Conservation (phyloP, 1,140 invertebrate genomes). For the Druon quercuslanigerum region DNA sequence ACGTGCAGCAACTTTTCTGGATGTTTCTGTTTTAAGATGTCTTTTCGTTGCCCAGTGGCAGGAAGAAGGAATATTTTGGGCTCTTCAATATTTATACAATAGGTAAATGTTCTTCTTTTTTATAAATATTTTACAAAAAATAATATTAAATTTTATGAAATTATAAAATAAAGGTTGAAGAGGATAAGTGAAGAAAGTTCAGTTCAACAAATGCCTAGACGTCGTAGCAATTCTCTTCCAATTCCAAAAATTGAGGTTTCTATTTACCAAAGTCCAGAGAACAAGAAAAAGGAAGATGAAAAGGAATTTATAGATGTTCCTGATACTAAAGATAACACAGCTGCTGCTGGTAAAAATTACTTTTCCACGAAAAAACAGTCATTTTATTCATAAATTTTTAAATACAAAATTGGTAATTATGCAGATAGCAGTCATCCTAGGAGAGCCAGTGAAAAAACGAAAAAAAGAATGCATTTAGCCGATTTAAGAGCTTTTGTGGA, state of each 20-base stretch:
- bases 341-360: conserved; percentile 71
- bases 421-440: conserved; percentile 78
- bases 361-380: not conserved
- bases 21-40: conserved; percentile 96
- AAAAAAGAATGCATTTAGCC: conserved; percentile 91
- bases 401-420: not conserved
- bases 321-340: conserved; percentile 80
- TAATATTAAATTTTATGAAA: conserved; percentile 11
- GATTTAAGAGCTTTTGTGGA: conserved; percentile 93
- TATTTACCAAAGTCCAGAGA: conserved; percentile 85
- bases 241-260: conserved; percentile 95
- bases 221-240: conserved; percentile 93
- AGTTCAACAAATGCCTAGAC: conserved; percentile 84
- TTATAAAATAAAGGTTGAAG: conserved; percentile 78
- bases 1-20: conserved; percentile 94
- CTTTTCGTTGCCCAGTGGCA: conserved; percentile 98
- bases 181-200: conserved; percentile 88
- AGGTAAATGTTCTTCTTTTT: conserved; percentile 77
- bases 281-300: conserved; percentile 80
- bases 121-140: conserved; percentile 4
- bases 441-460: conserved; percentile 86
- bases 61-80: conserved; percentile 98
- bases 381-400: too few species aligned
- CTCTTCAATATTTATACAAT: conserved; percentile 93
- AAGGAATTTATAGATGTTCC: conserved; percentile 87